These are phyloP conservation scores for Caloenas nicobarica DNA, from an alignment of 2,113 vertebrate genomes.

Conservation along the genomic window DNA sequence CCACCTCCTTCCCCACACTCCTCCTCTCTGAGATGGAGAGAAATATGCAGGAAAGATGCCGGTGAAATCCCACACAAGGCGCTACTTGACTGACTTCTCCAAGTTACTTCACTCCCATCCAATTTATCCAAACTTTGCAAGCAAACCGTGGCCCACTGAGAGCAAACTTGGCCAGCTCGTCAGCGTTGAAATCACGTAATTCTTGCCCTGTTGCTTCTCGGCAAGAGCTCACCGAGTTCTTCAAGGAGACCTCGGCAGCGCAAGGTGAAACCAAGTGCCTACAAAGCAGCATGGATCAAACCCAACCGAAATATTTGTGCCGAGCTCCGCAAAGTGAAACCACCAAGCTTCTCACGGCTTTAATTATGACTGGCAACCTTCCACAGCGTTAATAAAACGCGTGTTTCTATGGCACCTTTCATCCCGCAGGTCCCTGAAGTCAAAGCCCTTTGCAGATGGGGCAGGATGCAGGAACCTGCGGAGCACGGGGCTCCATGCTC, in stretches of 20 bases:
- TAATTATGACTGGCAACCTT: slow-evolving; percentile 53
- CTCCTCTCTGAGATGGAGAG: slow-evolving; percentile 27
- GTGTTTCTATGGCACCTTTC: slow-evolving; percentile 11
- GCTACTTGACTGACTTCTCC: slow-evolving; percentile 15
- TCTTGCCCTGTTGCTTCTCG: not conserved
- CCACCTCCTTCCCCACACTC: slow-evolving; percentile 63
- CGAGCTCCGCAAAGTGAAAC: not conserved
- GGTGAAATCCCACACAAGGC: slow-evolving; percentile 57
- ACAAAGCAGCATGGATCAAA: not conserved
- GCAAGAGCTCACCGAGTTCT: not conserved
- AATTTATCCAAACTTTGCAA: slow-evolving; percentile 25
- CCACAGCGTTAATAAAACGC: not conserved
- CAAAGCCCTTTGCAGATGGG: not conserved
- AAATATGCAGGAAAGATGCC: slow-evolving; percentile 30
- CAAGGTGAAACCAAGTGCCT: slow-evolving; percentile 31
- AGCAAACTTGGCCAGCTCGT: not conserved
- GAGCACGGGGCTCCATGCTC: not conserved
- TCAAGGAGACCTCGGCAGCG: not conserved
- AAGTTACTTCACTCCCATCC: slow-evolving; percentile 11
- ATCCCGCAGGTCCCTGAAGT: not conserved
- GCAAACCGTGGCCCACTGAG: not conserved
- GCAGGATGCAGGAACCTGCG: not conserved
- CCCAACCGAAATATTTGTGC: slow-evolving; percentile 32
- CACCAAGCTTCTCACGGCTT: not conserved
- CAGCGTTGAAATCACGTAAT: not conserved